phyloP scores from a whole-genome alignment of 2,113 vertebrate genomes.

The Saiga tatarica region DNA sequence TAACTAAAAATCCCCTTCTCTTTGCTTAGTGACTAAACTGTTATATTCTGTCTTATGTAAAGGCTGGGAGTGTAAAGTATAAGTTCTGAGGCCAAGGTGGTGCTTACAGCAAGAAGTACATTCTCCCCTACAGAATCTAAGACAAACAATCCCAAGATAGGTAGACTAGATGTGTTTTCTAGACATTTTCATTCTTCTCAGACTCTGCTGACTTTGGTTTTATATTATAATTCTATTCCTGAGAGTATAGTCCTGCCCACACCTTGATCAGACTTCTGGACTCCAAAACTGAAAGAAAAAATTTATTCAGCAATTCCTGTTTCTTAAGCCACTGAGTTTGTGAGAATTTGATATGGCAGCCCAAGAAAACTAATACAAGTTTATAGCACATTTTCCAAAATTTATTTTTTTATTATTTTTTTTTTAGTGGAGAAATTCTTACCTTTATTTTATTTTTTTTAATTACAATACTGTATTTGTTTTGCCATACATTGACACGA shows the following conservation, averaged over 20 bases:
- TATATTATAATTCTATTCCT: not conserved
- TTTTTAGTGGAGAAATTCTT: too few relatives aligned
- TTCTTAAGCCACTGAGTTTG: not conserved
- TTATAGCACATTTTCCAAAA: not conserved
- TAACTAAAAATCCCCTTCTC: not conserved
- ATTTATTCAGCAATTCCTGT: not conserved
- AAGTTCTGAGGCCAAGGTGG: not conserved
- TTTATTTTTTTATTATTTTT: too few relatives aligned
- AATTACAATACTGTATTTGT: too few relatives aligned
- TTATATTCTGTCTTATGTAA: not conserved
- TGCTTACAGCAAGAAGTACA: not conserved
- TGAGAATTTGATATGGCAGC: not conserved
- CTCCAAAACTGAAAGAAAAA: not conserved
- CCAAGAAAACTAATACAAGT: not conserved
- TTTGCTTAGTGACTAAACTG: not conserved
- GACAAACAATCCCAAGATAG: not conserved
- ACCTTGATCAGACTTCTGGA: not conserved
- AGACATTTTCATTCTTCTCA: not conserved
- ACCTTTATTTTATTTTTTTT: too few relatives aligned
- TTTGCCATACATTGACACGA: too few relatives aligned
- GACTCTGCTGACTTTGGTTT: not conserved
- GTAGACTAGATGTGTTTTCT: not conserved
- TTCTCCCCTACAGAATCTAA: not conserved
- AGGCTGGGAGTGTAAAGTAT: not conserved
- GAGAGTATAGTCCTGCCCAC: not conserved